Conservation (phyloP, 2,888 invertebrate species). For the Bursaphelenchus okinawaensis region DNA sequence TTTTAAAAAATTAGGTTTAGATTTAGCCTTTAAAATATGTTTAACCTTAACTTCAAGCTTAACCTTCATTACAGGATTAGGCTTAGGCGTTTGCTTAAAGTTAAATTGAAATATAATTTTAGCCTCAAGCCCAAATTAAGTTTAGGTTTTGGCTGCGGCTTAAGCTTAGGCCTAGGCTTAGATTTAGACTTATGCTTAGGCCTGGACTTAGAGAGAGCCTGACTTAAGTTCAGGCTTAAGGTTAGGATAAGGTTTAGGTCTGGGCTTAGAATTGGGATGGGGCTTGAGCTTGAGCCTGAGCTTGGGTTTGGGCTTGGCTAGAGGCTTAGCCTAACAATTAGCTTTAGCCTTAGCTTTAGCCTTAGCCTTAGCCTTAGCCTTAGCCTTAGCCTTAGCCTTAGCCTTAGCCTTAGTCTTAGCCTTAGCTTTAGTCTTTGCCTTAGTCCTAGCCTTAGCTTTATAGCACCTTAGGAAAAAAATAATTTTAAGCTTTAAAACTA, state of each 20-base stretch:
- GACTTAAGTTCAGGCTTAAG: background rate
- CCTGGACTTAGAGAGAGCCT: background rate
- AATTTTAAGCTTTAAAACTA: too few relatives aligned
- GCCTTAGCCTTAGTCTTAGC: background rate
- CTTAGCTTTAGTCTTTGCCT: background rate
- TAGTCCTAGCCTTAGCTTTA: background rate
- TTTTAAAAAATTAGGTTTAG: too few relatives aligned
- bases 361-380: background rate
- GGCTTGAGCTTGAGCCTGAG: background rate
- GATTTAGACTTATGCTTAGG: background rate
- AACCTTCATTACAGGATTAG: too few relatives aligned
- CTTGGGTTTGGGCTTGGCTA: background rate
- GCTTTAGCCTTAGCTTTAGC: background rate
- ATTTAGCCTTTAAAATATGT: background rate
- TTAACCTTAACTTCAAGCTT: background rate
- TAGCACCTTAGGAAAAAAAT: too few relatives aligned
- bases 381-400: background rate
- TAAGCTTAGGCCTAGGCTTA: background rate
- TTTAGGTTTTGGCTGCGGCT: background rate
- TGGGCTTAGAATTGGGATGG: background rate
- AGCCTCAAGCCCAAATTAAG: background rate
- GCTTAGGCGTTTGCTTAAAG: background rate
- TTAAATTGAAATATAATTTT: background rate
- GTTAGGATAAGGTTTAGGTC: background rate
- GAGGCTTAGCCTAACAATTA: background rate